phyloP scores from a whole-genome alignment of 2,888 invertebrate species.

The Baccha elongata region DNA sequence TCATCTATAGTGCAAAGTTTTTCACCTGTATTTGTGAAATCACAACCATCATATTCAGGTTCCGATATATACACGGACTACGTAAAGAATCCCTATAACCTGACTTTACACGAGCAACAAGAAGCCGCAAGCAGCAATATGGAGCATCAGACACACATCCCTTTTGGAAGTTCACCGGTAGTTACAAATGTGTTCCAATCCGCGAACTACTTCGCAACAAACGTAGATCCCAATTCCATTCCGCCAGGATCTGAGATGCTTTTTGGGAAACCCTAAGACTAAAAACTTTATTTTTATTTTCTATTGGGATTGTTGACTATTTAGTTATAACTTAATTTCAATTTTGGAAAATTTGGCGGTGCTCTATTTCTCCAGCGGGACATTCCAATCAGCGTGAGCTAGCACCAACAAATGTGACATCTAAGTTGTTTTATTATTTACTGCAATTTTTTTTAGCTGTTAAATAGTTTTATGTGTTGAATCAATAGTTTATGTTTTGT shows the following conservation, averaged over 20 bases:
- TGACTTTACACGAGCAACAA: slow-evolving; percentile 81
- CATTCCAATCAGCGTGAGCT: slow-evolving; percentile 55
- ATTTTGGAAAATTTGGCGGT: slow-evolving; percentile 31
- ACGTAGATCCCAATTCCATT: slow-evolving; percentile 83
- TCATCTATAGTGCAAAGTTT: slow-evolving; percentile 81
- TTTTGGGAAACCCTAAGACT: slow-evolving; percentile 82
- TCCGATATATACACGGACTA: slow-evolving; percentile 81
- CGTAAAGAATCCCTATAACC: slow-evolving; percentile 81
- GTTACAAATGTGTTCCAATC: slow-evolving; percentile 79
- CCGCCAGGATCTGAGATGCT: slow-evolving; percentile 86
- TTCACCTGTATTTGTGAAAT: slow-evolving; percentile 77
- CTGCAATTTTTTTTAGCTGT: slow-evolving; percentile 32
- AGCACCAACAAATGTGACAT: slow-evolving; percentile 25
- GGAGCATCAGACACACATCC: slow-evolving; percentile 1
- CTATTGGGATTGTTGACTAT: slow-evolving; percentile 30
- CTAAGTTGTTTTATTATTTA: slow-evolving; percentile 24
- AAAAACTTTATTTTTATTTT: too few relatives aligned
- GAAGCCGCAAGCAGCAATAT: slow-evolving; percentile 35
- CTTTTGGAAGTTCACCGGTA: slow-evolving; percentile 39
- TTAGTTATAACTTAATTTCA: slow-evolving; percentile 16
- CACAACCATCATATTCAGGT: slow-evolving; percentile 73
- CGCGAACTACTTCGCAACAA: slow-evolving; percentile 86
- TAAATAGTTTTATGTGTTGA: slow-evolving; percentile 58
- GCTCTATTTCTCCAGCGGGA: slow-evolving; percentile 29
- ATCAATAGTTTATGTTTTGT: slow-evolving; percentile 43